Evolutionary conservation across 1,140 invertebrate species (phyloP).

Genomic region (Zaprionus ornatus): DNA sequence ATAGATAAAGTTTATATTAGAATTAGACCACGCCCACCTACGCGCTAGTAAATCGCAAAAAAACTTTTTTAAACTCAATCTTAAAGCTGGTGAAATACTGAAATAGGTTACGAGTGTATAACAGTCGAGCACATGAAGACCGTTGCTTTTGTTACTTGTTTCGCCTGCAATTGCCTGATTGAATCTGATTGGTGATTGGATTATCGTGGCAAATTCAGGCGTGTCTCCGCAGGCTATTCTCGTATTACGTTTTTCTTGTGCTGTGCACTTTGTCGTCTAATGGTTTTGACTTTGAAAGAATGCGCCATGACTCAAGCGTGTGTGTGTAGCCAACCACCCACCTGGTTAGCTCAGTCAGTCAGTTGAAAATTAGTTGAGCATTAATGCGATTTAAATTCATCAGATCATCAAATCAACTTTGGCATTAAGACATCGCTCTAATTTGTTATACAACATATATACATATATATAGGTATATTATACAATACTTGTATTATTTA

Average conservation of each 20-base stretch:
- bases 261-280: constrained; percentile 36
- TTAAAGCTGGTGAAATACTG: no score
- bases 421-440: constrained; percentile 27
- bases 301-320: constrained; percentile 57
- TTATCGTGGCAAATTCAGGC: constrained; percentile 80
- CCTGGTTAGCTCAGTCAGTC: not conserved
- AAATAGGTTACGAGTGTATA: no score
- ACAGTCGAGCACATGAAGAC: no score
- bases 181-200: constrained; percentile 66
- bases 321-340: not conserved
- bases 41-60: no score
- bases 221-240: constrained; percentile 68
- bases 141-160: not conserved
- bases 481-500: constrained; percentile 39
- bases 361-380: constrained; percentile 14
- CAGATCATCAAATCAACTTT: constrained; percentile 35
- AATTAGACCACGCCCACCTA: no score
- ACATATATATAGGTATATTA: constrained; percentile 31
- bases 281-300: constrained; percentile 72
- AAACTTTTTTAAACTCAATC: no score
- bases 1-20: no score
- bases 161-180: constrained; percentile 50
- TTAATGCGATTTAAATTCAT: constrained; percentile 72
- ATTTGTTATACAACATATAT: constrained; percentile 21
- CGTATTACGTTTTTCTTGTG: constrained; percentile 47